Conservation (phyloP, 2,888 invertebrate species). For the Euspilapteryx auroguttella region DNA sequence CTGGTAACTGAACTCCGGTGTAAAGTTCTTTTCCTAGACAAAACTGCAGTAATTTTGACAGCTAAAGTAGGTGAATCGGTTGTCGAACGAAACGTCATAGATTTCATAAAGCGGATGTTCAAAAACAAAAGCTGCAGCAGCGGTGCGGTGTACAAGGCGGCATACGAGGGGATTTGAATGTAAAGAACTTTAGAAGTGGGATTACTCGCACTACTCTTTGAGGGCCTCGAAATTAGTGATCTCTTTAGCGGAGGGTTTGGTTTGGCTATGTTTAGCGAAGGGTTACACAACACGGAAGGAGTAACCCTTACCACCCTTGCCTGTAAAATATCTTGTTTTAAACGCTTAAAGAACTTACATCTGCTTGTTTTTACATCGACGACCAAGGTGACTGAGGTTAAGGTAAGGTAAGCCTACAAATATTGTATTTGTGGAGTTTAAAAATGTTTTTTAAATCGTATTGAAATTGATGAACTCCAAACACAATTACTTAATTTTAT, state of each 20-base stretch:
- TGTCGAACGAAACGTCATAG: conserved; percentile 27
- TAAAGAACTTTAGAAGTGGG: conserved; percentile 25
- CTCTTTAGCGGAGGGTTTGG: conserved; percentile 19
- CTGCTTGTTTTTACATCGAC: conserved; percentile 42
- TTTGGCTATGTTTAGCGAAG: conserved; percentile 50
- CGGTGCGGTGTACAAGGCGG: no score
- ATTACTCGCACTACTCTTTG: conserved; percentile 28
- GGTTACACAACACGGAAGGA: conserved; percentile 26
- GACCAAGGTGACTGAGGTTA: no score
- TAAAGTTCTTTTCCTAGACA: conserved; percentile 22
- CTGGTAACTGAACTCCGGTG: conserved; percentile 29
- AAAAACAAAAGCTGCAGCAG: no score
- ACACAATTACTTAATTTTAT: no score
- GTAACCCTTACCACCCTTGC: conserved; percentile 33
- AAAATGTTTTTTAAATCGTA: no score
- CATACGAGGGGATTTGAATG: conserved; percentile 27
- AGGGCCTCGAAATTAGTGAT: conserved; percentile 19
- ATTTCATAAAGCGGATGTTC: no score
- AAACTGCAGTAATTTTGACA: conserved; percentile 9
- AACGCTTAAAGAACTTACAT: conserved; percentile 34
- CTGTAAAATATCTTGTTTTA: conserved; percentile 49
- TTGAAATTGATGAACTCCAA: no score
- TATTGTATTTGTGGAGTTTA: no score
- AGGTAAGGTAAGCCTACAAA: no score
- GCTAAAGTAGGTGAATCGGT: conserved; percentile 17